Base-by-base conservation (phyloP, 2,888 invertebrate species). In the Pristionchus fissidentatus region DNA sequence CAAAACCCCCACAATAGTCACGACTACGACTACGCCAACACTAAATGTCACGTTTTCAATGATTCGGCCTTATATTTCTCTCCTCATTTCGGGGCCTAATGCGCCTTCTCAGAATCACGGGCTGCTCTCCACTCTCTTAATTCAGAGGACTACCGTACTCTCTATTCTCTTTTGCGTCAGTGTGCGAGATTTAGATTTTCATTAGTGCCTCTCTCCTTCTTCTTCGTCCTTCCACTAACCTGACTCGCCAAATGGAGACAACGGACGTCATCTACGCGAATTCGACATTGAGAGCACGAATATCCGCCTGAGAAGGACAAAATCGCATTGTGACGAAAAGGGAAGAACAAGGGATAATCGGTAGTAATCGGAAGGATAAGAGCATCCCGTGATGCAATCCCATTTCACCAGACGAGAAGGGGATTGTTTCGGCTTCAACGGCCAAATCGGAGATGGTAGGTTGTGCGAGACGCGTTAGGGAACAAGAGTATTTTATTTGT, bases 201-300 rank as follows among this genome's bases (percentile, higher is more conserved):
- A 49, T 35, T 75, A n/a, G 29, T n/a, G 26, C 32, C 26, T 38
- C 70, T 43, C 66, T 73, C 26, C 3, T 38, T 4, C 3, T 41
- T 26, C 29, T 15, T 26, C 19, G 29, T 1, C 32, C 62, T 19
- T n/a, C 7, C 0, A 66, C 70, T 70, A 4, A 83, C 83, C 55
- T 52, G 35, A 19, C 70, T 73, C n/a, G 70, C 83, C 1, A 73
- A 55, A 52, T 73, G 73, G 3, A 83, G 83, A 73, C 83, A 83
- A 3, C 22, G 35, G n/a, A 57, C n/a, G 29, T 83, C 83, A 57
- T 83, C 83, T 3, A 83, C 83, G 10, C 55, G 22, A 10, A 83
- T 32, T n/a, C 83, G 46, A 43, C 83, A 83, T 32, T 41, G 83
- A n/a, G 55, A 38, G n/a, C 83, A 83, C 7, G 49, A 35, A 35